These are phyloP conservation scores for Anguilla japonica DNA, from an alignment of 2,113 vertebrate genomes.

Conservation along the genomic window DNA sequence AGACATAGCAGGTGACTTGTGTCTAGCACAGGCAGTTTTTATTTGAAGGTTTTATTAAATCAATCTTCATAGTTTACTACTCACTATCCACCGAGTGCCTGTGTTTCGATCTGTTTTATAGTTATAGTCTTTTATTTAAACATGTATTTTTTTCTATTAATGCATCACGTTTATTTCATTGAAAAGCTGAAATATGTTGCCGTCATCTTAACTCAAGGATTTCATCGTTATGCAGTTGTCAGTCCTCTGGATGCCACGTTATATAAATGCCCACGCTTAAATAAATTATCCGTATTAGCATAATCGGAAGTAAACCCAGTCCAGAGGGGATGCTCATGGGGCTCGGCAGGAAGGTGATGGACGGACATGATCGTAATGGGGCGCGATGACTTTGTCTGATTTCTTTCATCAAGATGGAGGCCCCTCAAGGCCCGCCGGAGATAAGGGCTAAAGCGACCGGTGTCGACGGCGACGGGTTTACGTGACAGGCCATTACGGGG, in stretches of 20 bases:
- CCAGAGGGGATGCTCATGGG: slow-evolving; percentile 31
- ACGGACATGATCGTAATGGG: slow-evolving; percentile 67
- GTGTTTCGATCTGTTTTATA: too few species aligned
- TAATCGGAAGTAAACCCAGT: slow-evolving; percentile 57
- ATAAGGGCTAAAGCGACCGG: slow-evolving; percentile 35
- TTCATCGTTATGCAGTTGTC: slow-evolving; percentile 26
- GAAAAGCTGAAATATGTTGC: too few species aligned
- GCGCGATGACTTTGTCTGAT: slow-evolving; percentile 66
- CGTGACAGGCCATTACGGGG: slow-evolving; percentile 44
- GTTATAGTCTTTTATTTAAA: too few species aligned
- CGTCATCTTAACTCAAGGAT: too few species aligned
- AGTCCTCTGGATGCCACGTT: slow-evolving; percentile 39
- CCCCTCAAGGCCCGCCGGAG: slow-evolving; percentile 25
- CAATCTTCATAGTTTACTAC: too few species aligned
- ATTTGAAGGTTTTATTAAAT: too few species aligned
- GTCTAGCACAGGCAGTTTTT: too few species aligned
- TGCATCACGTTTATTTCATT: too few species aligned
- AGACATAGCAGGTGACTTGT: too few species aligned
- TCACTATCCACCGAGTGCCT: too few species aligned
- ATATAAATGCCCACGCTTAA: slow-evolving; percentile 54
- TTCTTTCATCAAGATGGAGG: slow-evolving; percentile 54
- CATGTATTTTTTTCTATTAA: too few species aligned
- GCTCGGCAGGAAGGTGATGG: slow-evolving; percentile 55
- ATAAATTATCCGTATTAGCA: slow-evolving; percentile 61
- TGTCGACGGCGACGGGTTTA: slow-evolving; percentile 38